Evolutionary conservation across 2,888 invertebrate genomes (phyloP), one percentile per base, ranked within the genome.

Genomic region (Zygogramma bicolorata): DNA sequence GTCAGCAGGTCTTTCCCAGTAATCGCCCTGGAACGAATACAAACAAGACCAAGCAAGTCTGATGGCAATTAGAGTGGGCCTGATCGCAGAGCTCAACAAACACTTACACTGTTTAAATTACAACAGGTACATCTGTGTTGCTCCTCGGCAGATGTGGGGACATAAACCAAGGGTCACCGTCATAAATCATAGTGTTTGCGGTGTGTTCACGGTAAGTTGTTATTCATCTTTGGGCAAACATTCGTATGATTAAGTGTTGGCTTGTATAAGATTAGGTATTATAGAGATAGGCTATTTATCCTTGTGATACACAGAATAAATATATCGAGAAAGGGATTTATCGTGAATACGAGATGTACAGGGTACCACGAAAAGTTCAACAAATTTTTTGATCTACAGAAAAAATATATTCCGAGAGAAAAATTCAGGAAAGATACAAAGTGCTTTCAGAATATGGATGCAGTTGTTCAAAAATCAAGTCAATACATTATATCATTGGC

Each of bases 61-160:
- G 53, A n/a, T 22, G 53, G 53, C 25, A 53, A 25, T 53, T 25
- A 53, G 22, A 53, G 13, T 25, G 25, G 25, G 25, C 27, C 27
- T 25, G 27, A 13, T 25, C 27, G 7, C 3, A n/a, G 25, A 25
- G 27, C 53, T 53, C n/a, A 25, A n/a, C 25, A 53, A 53, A 53
- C 27, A 53, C 27, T 27, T 7, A 5, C 13, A 53, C 25, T 53
- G 53, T 53, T 53, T 53, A 6, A 53, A 53, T 53, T 25, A 53
- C 27, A 53, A 53, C 53, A 53, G 53, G 53, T 53, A 53, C 53
- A 53, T 53, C 53, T 53, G 53, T 53, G 53, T 53, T 53, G 27
- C 53, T 27, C 25, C 53, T 27, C 53, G 46, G n/a, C 15, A 53
- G 53, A 53, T 25, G 53, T 53, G 53, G 53, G n/a, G 25, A 53